A percentile compares a stretch with the other conserved stretches of the same genome.
Evolutionary conservation across 2,888 invertebrate genomes (phyloP).

Genomic region (Brachyopa scutellaris): DNA sequence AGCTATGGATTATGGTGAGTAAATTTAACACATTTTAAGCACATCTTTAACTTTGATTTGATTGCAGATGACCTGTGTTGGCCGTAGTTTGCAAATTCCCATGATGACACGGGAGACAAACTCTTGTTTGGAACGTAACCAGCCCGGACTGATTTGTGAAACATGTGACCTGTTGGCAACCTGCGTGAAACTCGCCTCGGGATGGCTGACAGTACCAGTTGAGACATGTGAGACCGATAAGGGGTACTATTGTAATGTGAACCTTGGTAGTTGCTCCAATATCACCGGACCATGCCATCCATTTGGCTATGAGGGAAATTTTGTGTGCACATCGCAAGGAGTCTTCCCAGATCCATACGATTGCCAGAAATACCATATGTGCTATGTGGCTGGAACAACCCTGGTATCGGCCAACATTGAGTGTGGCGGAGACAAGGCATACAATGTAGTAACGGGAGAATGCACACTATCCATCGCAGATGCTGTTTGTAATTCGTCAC

Average conservation of each 20-base stretch:
- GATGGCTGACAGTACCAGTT: constrained; percentile 81
- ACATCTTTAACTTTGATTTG: background rate
- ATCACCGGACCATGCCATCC: constrained; percentile 81
- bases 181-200: constrained; percentile 79
- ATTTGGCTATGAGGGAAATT: constrained; percentile 80
- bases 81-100: constrained; percentile 41
- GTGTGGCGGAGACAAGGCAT: constrained; percentile 80
- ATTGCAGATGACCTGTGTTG: constrained; percentile 19
- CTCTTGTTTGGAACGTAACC: constrained; percentile 78
- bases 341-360: constrained; percentile 81
- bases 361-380: constrained; percentile 81
- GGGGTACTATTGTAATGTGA: constrained; percentile 79
- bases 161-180: constrained; percentile 80
- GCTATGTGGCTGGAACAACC: constrained; percentile 79
- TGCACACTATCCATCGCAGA: constrained; percentile 78
- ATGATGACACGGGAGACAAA: constrained; percentile 78
- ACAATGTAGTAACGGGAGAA: constrained; percentile 79
- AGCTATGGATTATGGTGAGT: constrained; percentile 48
- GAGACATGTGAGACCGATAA: constrained; percentile 79
- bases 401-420: constrained; percentile 79
- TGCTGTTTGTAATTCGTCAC: constrained; percentile 76
- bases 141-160: constrained; percentile 80
- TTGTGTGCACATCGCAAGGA: constrained; percentile 80
- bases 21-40: too few species aligned
- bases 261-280: constrained; percentile 78